Evolutionary conservation across 92 coral and sea anemone species (phyloP).

Genomic region (Palythoa heliodiscus): DNA sequence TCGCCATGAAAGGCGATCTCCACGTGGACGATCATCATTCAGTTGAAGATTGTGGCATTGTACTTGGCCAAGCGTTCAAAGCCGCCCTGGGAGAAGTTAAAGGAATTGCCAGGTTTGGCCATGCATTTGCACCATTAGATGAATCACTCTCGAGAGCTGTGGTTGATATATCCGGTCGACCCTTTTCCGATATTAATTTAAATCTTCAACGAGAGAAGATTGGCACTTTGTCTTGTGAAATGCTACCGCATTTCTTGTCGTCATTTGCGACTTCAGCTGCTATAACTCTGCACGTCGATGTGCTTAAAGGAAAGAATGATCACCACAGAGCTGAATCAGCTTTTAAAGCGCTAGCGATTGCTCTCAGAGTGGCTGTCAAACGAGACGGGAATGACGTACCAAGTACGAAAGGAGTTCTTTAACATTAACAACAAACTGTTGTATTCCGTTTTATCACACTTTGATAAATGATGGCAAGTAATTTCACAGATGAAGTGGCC

Average conservation of each 20-base stretch:
- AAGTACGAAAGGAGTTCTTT: slow-evolving; percentile 60
- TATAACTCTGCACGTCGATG: slow-evolving; percentile 63
- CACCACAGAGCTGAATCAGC: slow-evolving; percentile 64
- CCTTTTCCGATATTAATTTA: slow-evolving; percentile 52
- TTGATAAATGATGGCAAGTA: background rate
- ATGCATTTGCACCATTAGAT: slow-evolving; percentile 64
- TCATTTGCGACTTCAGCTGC: slow-evolving; percentile 59
- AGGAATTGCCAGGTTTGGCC: slow-evolving; percentile 63
- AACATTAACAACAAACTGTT: background rate
- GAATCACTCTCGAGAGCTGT: slow-evolving; percentile 66
- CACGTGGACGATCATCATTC: slow-evolving; percentile 69
- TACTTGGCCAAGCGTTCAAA: slow-evolving; percentile 60
- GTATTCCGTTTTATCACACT: no score
- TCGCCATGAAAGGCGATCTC: slow-evolving; percentile 55
- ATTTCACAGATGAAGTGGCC: no score
- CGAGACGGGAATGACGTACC: slow-evolving; percentile 59
- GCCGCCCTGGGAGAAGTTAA: slow-evolving; percentile 59
- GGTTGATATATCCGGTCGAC: slow-evolving; percentile 63
- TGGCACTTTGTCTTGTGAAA: slow-evolving; percentile 56
- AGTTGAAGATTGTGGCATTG: slow-evolving; percentile 65
- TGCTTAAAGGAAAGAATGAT: slow-evolving; percentile 58
- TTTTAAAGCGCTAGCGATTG: slow-evolving; percentile 58
- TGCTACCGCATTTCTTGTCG: slow-evolving; percentile 55
- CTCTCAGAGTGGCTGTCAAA: slow-evolving; percentile 56
- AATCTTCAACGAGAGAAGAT: slow-evolving; percentile 56